These are phyloP conservation scores for Passer domesticus DNA, from an alignment of 2,113 vertebrate genomes.

Conservation along the genomic window DNA sequence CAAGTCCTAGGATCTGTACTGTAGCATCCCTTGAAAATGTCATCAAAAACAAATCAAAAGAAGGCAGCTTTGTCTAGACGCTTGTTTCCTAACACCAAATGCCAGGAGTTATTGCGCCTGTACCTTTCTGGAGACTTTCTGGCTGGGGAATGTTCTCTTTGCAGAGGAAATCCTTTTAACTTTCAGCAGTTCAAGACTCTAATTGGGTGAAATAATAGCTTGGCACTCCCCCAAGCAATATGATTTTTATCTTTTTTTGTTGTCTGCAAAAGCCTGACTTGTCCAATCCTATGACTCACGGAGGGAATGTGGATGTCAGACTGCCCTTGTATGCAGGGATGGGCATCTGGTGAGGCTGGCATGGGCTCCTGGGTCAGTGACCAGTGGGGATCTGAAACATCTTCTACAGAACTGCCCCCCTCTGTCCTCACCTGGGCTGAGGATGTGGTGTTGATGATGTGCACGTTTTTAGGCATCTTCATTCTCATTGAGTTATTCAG, in stretches of 20 bases:
- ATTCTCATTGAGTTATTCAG: neutral
- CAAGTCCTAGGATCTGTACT: neutral
- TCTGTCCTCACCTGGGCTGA: neutral
- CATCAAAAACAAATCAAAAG: neutral
- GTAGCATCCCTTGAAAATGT: neutral
- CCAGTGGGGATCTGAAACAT: neutral
- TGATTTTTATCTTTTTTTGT: conserved; percentile 67
- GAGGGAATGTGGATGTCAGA: neutral
- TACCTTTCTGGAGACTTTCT: conserved; percentile 62
- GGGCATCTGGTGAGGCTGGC: neutral
- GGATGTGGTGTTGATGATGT: neutral
- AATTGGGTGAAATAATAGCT: conserved; percentile 48
- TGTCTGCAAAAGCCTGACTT: conserved; percentile 42
- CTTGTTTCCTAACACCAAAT: conserved; percentile 2
- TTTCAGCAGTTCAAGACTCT: conserved; percentile 69
- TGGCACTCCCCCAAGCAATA: conserved; percentile 55
- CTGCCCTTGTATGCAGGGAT: neutral
- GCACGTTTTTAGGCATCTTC: neutral
- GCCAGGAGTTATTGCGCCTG: conserved; percentile 55
- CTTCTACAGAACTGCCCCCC: neutral
- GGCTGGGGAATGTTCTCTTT: conserved; percentile 64
- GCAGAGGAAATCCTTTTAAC: conserved; percentile 76
- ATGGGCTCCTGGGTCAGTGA: neutral
- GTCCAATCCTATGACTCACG: neutral
- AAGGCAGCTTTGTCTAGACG: conserved; percentile 14